These are phyloP conservation scores for Riparia riparia DNA, from an alignment of 2,113 vertebrate species.

Conservation along the genomic window DNA sequence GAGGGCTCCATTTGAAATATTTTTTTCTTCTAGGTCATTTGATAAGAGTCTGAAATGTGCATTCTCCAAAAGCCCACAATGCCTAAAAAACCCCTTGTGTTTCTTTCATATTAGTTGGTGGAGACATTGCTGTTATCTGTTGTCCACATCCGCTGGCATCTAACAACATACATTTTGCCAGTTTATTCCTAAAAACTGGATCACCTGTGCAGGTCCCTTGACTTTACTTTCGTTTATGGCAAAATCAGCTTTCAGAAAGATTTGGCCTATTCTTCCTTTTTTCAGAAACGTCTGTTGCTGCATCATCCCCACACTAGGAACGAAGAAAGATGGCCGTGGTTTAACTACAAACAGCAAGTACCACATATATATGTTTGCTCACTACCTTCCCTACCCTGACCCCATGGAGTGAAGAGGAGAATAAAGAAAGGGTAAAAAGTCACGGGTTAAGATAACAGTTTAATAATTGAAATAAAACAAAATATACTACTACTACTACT, in stretches of 20 bases:
- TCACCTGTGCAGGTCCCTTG: not conserved
- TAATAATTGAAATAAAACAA: not conserved
- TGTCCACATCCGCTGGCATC: not conserved
- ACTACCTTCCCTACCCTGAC: not conserved
- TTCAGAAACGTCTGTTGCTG: not conserved
- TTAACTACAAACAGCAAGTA: not conserved
- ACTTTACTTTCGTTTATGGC: not conserved
- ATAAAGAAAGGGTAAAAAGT: not conserved
- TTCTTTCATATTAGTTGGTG: rapidly evolving
- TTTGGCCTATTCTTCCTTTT: not conserved
- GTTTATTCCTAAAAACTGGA: not conserved
- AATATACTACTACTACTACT: not conserved
- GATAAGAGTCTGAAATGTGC: not conserved
- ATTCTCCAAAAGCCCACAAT: not conserved
- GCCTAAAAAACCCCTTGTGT: not conserved
- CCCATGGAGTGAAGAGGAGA: not conserved
- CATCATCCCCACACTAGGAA: not conserved
- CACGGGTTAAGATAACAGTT: not conserved
- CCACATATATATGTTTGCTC: not conserved
- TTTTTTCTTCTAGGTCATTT: not conserved
- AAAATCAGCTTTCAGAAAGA: not conserved
- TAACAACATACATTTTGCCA: not conserved
- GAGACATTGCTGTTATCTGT: not conserved
- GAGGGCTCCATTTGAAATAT: rapidly evolving
- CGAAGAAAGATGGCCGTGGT: not conserved